Evolutionary conservation across 2,797 vertebrate genomes (phyloP).

Genomic region (Chanos chanos): DNA sequence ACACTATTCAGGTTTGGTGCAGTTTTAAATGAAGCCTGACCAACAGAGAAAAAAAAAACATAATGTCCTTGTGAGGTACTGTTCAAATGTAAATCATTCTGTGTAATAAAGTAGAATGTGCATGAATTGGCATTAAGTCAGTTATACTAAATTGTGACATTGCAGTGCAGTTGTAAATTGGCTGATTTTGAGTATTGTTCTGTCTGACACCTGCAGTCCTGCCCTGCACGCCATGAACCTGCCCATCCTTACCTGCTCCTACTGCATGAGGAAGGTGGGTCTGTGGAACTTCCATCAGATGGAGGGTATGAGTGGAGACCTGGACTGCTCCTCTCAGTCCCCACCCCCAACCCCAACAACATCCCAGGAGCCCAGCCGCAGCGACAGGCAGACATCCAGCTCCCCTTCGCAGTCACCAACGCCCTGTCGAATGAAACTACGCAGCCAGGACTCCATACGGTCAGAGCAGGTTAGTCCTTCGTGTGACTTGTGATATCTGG

Average conservation of each 20-base stretch:
- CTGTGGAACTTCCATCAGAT: slow-evolving; percentile 92
- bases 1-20: too few species aligned
- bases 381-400: slow-evolving; percentile 49
- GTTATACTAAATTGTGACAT: too few species aligned
- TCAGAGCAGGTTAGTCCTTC: slow-evolving; percentile 61
- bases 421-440: slow-evolving; percentile 84
- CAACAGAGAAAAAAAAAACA: too few species aligned
- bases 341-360: slow-evolving; percentile 10
- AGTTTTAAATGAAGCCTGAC: too few species aligned
- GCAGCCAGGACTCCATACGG: slow-evolving; percentile 80
- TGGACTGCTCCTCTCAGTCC: slow-evolving; percentile 51
- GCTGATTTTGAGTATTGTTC: neutral
- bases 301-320: slow-evolving; percentile 61
- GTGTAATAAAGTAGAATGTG: too few species aligned
- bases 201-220: slow-evolving; percentile 60
- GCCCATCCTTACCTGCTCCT: slow-evolving; percentile 82
- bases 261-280: slow-evolving; percentile 89
- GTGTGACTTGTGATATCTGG: neutral
- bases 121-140: too few species aligned
- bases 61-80: too few species aligned
- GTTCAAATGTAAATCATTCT: too few species aligned
- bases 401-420: slow-evolving; percentile 57
- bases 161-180: too few species aligned
- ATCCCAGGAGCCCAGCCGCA: slow-evolving; percentile 41
- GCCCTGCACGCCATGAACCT: slow-evolving; percentile 69